A percentile compares a stretch with the other conserved stretches of the same genome.
These are phyloP conservation scores for Colletes collaris DNA, from an alignment of 2,888 invertebrate genomes.

Conservation along the genomic window DNA sequence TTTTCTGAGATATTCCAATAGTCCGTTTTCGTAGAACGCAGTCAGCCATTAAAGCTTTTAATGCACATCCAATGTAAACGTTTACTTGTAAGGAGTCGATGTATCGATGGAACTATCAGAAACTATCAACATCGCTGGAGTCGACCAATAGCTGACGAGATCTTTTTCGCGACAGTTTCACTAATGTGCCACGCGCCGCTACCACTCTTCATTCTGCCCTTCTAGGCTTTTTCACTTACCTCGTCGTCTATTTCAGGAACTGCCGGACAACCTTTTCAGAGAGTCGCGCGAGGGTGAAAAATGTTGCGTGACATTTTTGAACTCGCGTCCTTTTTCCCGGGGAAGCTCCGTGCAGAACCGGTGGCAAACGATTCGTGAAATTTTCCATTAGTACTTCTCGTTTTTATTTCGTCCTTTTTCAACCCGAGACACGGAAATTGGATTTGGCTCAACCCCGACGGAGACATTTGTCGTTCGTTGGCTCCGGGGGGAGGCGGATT, in stretches of 20 bases:
- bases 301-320: slow-evolving; percentile 21
- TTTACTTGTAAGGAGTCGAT: too few relatives aligned
- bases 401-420: background rate
- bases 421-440: background rate
- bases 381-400: slow-evolving; percentile 7
- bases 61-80: too few relatives aligned
- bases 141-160: too few relatives aligned
- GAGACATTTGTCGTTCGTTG: background rate
- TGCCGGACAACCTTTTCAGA: slow-evolving; percentile 37
- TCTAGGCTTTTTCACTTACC: background rate
- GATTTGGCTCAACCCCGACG: background rate
- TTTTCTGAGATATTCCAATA: too few relatives aligned
- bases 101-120: too few relatives aligned
- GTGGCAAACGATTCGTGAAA: slow-evolving; percentile 17
- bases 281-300: slow-evolving; percentile 11
- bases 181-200: too few relatives aligned
- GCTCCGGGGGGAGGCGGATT: too few relatives aligned
- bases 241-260: slow-evolving; percentile 8
- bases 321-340: background rate
- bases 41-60: too few relatives aligned
- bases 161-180: too few relatives aligned
- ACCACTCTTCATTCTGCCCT: too few relatives aligned
- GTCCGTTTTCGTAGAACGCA: slow-evolving; percentile 7
- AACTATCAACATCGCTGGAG: too few relatives aligned
- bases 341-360: background rate